Base-by-base conservation (phyloP, 2,888 invertebrate species). In the Cerastoderma edule region DNA sequence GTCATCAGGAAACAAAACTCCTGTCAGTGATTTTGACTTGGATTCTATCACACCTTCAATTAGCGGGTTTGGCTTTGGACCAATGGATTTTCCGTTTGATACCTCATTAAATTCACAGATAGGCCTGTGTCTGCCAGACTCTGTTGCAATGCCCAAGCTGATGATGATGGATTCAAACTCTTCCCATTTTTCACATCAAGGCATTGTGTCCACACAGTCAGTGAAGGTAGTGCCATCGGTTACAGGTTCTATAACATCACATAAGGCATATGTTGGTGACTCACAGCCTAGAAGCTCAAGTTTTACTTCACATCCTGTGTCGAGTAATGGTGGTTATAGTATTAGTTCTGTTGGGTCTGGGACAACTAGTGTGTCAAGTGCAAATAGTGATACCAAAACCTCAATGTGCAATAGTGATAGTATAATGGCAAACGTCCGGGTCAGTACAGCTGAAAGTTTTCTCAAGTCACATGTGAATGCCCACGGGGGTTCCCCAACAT, bases 1-100 rank as follows among this genome's bases (percentile, higher is more conserved):
- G n/a, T 69, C 79, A 33, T 69, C 72, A 28, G 70, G 73, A 57
- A 67, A 32, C 56, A 65, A 54, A 68, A 64, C 72, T 30, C 65
- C 72, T 39, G 69, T 72, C 5, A 50, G 32, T 56, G 64, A 70
- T 16, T 67, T 78, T 32, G 81, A 81, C 60, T 56, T 81, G 64
- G 81, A 81, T 60, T 68, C 68, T 35, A 81, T 81, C 71, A 81
- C 78, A 44, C 81, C 81, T 39, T 73, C 81, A 57, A 73, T 81
- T 30, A 75, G 73, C 27, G 75, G 78, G 54, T 72, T 78, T 65
- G 68, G 69, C 22, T 68, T 80, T 64, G 80, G 77, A 75, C 75
- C 74, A 73, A 57, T 67, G 32, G 72, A 71, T 46, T 68, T 74
- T 27, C 71, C 67, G 39, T 56, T 60, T 48, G 78, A 68, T 65